Conservation (phyloP, 1,140 invertebrate species). For the Polyergus mexicanus region DNA sequence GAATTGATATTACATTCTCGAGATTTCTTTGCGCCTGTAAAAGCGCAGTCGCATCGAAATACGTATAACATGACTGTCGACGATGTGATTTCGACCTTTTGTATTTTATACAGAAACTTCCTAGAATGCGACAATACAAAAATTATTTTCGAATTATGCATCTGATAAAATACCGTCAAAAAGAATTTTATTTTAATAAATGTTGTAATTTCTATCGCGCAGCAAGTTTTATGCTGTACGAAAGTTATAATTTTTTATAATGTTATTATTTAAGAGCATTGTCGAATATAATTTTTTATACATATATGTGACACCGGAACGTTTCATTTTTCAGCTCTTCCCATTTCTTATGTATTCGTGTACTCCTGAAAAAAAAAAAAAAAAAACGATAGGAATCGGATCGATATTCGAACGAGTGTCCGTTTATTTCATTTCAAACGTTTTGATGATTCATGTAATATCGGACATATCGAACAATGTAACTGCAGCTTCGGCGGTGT, state of each 20-base stretch:
- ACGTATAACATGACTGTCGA: not conserved
- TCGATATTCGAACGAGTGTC: not conserved
- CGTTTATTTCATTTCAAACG: conserved; percentile 16
- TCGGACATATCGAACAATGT: not conserved
- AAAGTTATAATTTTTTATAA: not conserved
- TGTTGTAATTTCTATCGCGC: not conserved
- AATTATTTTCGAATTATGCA: not conserved
- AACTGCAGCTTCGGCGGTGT: not conserved
- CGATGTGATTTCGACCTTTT: not conserved
- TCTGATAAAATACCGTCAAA: not conserved
- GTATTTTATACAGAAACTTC: not conserved
- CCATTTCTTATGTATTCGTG: too few relatives aligned
- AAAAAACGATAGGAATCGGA: not conserved
- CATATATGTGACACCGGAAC: not conserved
- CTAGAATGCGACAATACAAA: not conserved
- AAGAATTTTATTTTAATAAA: not conserved
- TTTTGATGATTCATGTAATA: conserved; percentile 22
- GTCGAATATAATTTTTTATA: not conserved
- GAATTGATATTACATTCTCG: not conserved
- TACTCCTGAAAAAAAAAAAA: not conserved
- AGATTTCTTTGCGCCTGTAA: not conserved
- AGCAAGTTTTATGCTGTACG: not conserved
- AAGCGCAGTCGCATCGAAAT: not conserved
- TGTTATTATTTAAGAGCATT: not conserved
- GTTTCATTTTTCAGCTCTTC: not conserved